These are phyloP conservation scores for Cephus sareptanus DNA, from an alignment of 2,888 invertebrate species.

Conservation along the genomic window DNA sequence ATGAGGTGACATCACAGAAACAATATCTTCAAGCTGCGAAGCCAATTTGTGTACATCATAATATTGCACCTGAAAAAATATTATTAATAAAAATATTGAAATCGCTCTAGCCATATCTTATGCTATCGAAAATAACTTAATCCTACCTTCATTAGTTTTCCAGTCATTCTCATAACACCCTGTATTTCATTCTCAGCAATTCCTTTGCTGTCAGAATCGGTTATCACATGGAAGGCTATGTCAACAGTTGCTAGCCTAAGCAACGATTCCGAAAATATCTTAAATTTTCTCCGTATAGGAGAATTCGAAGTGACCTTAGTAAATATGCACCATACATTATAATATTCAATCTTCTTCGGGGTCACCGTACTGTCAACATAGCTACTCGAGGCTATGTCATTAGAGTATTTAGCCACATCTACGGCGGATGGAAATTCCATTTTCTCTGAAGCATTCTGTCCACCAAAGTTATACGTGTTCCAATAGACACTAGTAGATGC, in stretches of 20 bases:
- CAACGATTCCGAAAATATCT: constrained; percentile 68
- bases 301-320: constrained; percentile 70
- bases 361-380: neutral
- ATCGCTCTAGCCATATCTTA: neutral
- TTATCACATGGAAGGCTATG: constrained; percentile 72
- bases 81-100: neutral
- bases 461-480: constrained; percentile 27
- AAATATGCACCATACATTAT: constrained; percentile 72
- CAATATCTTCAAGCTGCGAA: constrained; percentile 71
- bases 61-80: constrained; percentile 66
- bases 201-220: constrained; percentile 70
- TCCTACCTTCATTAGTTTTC: constrained; percentile 66
- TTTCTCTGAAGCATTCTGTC: constrained; percentile 36
- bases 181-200: constrained; percentile 69
- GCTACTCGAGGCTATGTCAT: constrained; percentile 8
- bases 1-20: constrained; percentile 75
- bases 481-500: constrained; percentile 47
- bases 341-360: constrained; percentile 35
- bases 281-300: constrained; percentile 68
- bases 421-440: constrained; percentile 41
- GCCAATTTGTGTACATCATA: constrained; percentile 75
- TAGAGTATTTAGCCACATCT: constrained; percentile 8
- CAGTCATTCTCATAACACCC: constrained; percentile 55
- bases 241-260: constrained; percentile 67
- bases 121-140: neutral